Percentiles rank a stretch among this genome's conserved stretches.
Evolutionary conservation across 2,888 invertebrate species (phyloP).

Genomic region (Mythimna impura): DNA sequence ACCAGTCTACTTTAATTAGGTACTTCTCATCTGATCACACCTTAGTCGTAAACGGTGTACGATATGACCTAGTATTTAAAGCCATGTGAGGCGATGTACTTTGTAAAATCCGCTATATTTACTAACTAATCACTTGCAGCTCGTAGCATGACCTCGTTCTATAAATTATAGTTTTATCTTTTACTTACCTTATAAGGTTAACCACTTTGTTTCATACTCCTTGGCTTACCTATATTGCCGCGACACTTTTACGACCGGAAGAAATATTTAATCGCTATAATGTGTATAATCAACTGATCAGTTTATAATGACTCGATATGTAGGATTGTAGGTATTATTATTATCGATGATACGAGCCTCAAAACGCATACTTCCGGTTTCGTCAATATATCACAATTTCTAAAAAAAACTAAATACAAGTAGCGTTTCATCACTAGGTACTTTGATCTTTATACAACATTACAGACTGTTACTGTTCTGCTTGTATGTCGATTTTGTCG

Average conservation of each 20-base stretch:
- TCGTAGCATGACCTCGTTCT: slow-evolving; percentile 58
- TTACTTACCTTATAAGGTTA: slow-evolving; percentile 60
- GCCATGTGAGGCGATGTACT: slow-evolving; percentile 43
- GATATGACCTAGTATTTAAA: slow-evolving; percentile 51
- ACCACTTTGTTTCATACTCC: slow-evolving; percentile 53
- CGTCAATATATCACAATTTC: too few species aligned
- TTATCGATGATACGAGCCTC: slow-evolving; percentile 37
- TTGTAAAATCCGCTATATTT: slow-evolving; percentile 60
- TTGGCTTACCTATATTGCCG: slow-evolving; percentile 22
- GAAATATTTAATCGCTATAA: slow-evolving; percentile 36
- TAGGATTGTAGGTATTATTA: neutral
- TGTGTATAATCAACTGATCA: slow-evolving; percentile 42
- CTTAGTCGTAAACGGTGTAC: slow-evolving; percentile 17
- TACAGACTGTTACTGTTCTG: too few species aligned
- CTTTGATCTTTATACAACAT: too few species aligned
- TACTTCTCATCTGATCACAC: slow-evolving; percentile 29
- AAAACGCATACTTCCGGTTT: too few species aligned
- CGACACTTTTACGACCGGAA: slow-evolving; percentile 47
- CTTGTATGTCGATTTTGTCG: too few species aligned
- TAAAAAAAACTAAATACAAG: too few species aligned
- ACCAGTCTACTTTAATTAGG: slow-evolving; percentile 4
- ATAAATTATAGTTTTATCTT: slow-evolving; percentile 68
- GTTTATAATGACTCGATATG: slow-evolving; percentile 34
- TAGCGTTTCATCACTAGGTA: too few species aligned
- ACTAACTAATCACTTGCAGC: slow-evolving; percentile 58